Evolutionary conservation across 2,888 invertebrate species (phyloP).

Genomic region (Drosophila phalerata): DNA sequence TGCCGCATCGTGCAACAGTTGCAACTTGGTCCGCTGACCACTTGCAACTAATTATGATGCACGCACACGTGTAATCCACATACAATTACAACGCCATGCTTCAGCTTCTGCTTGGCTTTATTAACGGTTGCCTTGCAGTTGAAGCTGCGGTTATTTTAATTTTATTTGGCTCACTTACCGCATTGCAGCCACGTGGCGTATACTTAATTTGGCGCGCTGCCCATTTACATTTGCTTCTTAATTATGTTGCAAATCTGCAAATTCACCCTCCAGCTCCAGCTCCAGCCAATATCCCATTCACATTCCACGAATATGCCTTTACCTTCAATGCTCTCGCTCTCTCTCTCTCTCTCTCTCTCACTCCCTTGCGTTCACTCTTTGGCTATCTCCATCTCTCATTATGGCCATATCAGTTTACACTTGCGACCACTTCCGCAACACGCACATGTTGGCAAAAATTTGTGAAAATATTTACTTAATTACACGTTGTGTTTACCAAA

Average conservation of each 20-base stretch:
- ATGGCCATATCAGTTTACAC: constrained; percentile 36
- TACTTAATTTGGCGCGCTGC: constrained; percentile 54
- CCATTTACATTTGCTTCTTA: constrained; percentile 53
- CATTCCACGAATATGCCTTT: constrained; percentile 44
- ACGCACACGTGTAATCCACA: constrained; percentile 49
- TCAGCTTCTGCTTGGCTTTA: constrained; percentile 26
- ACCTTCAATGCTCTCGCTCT: background rate
- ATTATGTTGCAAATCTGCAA: constrained; percentile 59
- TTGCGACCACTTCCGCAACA: constrained; percentile 33
- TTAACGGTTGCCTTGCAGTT: constrained; percentile 37
- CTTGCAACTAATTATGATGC: constrained; percentile 37
- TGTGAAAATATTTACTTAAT: constrained; percentile 62
- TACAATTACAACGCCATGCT: constrained; percentile 31
- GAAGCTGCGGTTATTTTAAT: constrained; percentile 37
- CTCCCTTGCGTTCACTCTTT: background rate
- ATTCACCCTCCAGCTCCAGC: background rate
- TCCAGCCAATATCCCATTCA: constrained; percentile 25
- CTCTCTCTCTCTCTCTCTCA: background rate
- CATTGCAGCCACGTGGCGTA: constrained; percentile 47
- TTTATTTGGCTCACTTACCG: constrained; percentile 27
- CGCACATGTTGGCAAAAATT: constrained; percentile 31
- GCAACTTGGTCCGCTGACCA: constrained; percentile 20
- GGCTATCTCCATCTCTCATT: constrained; percentile 6
- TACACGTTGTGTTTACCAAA: constrained; percentile 54
- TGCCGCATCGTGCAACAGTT: constrained; percentile 29